Percentiles rank a stretch among this genome's conserved stretches.
Conservation (phyloP, 2,797 vertebrate genomes). For the Manis crassicaudata region DNA sequence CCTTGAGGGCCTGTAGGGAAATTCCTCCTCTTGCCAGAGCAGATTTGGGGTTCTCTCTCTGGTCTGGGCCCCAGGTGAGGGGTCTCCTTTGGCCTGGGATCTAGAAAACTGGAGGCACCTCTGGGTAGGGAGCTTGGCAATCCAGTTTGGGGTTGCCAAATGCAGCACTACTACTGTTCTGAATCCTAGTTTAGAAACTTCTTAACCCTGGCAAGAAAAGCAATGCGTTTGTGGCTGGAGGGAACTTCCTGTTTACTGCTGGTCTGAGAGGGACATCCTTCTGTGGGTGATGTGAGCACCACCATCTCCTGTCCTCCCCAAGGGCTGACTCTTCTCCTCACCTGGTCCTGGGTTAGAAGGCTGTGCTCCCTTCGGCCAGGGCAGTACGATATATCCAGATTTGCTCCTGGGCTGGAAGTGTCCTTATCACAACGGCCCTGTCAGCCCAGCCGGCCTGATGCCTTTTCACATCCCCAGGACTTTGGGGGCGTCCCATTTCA, state of each 20-base stretch:
- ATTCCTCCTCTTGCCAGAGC: neutral
- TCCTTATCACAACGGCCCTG: too few relatives aligned
- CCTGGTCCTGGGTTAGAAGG: neutral
- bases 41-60: neutral
- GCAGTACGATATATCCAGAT: neutral
- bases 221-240: neutral
- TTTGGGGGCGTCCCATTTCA: neutral
- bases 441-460: neutral
- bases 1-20: neutral
- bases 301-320: too few relatives aligned
- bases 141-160: neutral
- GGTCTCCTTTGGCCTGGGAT: neutral
- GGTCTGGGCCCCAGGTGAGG: neutral
- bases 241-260: conserved; percentile 25
- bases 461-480: neutral
- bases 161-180: fast-evolving
- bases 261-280: neutral
- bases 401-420: neutral
- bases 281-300: neutral
- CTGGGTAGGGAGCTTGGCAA: neutral
- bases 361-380: neutral
- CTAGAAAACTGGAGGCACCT: neutral
- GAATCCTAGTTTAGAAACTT: neutral
- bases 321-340: neutral
- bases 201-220: neutral